Conservation (phyloP, 2,888 invertebrate genomes). For the Cyrtodaria siliqua region DNA sequence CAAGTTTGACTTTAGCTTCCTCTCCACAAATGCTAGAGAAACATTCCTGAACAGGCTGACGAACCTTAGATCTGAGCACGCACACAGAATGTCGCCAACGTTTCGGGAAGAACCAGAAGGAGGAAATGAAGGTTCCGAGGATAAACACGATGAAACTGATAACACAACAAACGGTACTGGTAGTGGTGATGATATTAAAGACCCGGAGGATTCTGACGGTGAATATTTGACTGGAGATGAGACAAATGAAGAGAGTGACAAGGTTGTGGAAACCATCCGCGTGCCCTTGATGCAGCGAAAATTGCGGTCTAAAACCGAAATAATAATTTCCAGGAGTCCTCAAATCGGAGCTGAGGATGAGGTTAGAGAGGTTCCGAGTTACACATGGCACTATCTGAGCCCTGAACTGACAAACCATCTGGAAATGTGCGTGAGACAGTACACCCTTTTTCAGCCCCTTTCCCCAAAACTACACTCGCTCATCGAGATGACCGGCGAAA, state of each 20-base stretch:
- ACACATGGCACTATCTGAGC: constrained; percentile 66
- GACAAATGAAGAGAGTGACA: constrained; percentile 22
- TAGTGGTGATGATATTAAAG: neutral
- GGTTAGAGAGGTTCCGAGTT: constrained; percentile 47
- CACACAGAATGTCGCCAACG: constrained; percentile 77
- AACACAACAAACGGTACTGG: neutral
- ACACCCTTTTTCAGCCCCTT: constrained; percentile 72
- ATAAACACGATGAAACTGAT: neutral
- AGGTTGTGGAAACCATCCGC: neutral
- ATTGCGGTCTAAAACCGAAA: constrained; percentile 58
- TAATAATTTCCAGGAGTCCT: constrained; percentile 27
- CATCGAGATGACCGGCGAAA: constrained; percentile 77
- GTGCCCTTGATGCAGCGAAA: constrained; percentile 19
- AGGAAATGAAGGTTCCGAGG: constrained; percentile 73
- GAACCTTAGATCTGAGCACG: constrained; percentile 76
- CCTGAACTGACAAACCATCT: constrained; percentile 73
- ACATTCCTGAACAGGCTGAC: constrained; percentile 76
- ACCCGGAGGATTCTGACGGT: constrained; percentile 8
- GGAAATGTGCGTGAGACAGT: constrained; percentile 69
- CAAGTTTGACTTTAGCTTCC: constrained; percentile 72
- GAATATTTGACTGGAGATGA: constrained; percentile 25
- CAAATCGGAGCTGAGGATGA: neutral
- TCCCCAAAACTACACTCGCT: constrained; percentile 74
- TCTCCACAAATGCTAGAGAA: constrained; percentile 72
- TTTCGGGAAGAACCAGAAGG: constrained; percentile 80